phyloP scores from a whole-genome alignment of 2,113 vertebrate genomes.

The Hyaena hyaena region DNA sequence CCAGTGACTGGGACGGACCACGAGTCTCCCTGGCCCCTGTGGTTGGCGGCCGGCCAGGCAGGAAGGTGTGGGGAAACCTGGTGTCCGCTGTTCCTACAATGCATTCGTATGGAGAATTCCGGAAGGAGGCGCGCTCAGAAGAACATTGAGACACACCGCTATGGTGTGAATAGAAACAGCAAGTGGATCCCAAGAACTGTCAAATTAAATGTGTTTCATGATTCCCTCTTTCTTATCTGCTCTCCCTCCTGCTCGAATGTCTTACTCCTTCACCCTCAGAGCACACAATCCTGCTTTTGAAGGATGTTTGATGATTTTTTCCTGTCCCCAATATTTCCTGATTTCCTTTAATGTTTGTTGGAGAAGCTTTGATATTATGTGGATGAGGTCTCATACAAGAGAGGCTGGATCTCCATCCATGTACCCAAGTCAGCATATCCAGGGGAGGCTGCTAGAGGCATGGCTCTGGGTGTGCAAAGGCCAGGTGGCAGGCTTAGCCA shows the following conservation, averaged over 20 bases:
- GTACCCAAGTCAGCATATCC: not conserved
- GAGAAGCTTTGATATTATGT: not conserved
- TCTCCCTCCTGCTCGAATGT: not conserved
- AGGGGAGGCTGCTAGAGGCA: not conserved
- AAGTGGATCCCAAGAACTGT: not conserved
- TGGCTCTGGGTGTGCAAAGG: not conserved
- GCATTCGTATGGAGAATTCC: not conserved
- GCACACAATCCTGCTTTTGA: not conserved
- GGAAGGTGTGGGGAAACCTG: not conserved
- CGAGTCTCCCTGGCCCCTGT: not conserved
- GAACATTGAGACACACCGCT: not conserved
- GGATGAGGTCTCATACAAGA: not conserved
- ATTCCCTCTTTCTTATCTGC: not conserved
- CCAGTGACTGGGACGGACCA: not conserved
- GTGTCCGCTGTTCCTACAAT: not conserved
- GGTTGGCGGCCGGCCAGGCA: rapidly evolving
- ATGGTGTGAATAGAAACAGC: not conserved
- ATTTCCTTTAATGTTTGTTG: not conserved
- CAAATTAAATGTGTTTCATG: not conserved
- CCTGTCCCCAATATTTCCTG: not conserved
- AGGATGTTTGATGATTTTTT: not conserved
- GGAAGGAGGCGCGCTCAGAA: not conserved
- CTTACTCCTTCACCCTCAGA: not conserved
- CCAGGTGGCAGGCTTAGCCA: no score
- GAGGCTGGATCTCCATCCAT: no score